These are phyloP conservation scores for Camelus bactrianus DNA, from an alignment of 2,113 vertebrate genomes.

Conservation along the genomic window DNA sequence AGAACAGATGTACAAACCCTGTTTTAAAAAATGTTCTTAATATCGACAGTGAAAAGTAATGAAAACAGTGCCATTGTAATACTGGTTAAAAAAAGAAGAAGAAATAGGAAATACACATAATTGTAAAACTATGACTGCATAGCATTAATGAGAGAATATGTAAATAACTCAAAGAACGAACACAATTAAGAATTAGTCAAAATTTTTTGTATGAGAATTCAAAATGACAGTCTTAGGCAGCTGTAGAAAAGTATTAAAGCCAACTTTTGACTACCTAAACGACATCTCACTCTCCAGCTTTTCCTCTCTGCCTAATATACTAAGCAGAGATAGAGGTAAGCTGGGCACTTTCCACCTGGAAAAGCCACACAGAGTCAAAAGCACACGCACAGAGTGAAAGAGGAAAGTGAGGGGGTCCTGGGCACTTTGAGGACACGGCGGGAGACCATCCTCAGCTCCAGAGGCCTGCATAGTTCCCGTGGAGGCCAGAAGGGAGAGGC, in stretches of 20 bases:
- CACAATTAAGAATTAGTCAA: not conserved
- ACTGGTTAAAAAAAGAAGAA: not conserved
- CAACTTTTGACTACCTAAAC: not conserved
- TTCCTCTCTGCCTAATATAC: not conserved
- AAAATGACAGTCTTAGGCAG: not conserved
- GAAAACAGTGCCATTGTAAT: not conserved
- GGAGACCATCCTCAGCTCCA: conserved; percentile 92
- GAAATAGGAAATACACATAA: not conserved
- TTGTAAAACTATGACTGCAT: not conserved
- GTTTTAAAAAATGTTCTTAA: not conserved
- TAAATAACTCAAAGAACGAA: not conserved
- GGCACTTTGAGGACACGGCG: conserved; percentile 62
- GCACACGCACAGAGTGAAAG: conserved; percentile 58
- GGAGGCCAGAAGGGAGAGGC: conserved; percentile 96
- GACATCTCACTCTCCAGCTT: not conserved
- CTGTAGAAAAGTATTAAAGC: not conserved
- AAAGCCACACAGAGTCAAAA: conserved; percentile 75
- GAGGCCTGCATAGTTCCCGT: conserved; percentile 97
- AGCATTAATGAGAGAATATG: not conserved
- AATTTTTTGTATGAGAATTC: not conserved
- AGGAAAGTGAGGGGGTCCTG: conserved; percentile 56
- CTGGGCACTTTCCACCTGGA: conserved; percentile 59
- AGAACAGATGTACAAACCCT: not conserved
- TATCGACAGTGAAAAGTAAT: conserved; percentile 42
- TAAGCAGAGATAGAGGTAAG: not conserved